phyloP scores from a whole-genome alignment of 2,888 invertebrate species.

The Caenorhabditis plicata region DNA sequence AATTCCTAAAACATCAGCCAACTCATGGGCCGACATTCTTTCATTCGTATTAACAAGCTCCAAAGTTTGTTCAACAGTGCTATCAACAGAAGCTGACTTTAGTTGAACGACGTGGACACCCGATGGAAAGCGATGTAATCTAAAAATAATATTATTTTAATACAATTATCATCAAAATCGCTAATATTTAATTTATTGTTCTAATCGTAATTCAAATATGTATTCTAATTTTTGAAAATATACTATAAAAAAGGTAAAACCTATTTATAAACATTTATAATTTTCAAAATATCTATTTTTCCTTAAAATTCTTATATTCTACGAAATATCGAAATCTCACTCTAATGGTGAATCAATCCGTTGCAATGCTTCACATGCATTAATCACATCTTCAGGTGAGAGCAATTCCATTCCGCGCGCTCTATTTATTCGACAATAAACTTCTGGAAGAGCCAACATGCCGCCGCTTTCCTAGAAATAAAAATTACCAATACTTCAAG shows the following conservation, averaged over 20 bases:
- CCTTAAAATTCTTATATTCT: neutral
- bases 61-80: conserved; percentile 67
- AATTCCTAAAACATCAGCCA: conserved; percentile 81
- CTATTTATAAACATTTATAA: neutral
- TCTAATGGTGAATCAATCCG: conserved; percentile 66
- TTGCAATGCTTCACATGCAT: conserved; percentile 76
- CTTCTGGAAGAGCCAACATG: conserved; percentile 93
- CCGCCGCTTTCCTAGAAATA: conserved; percentile 80
- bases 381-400: conserved; percentile 92
- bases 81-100: conserved; percentile 71
- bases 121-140: conserved; percentile 82
- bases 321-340: conserved; percentile 48
- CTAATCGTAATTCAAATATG: no score
- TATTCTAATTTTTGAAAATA: no score
- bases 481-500: neutral
- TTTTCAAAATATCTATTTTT: neutral
- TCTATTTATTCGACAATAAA: conserved; percentile 92
- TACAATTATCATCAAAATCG: no score
- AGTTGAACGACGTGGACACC: conserved; percentile 93
- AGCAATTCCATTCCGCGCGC: conserved; percentile 91
- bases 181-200: no score
- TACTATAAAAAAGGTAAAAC: neutral
- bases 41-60: conserved; percentile 69
- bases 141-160: conserved; percentile 66
- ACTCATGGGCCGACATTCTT: conserved; percentile 78